Percentiles rank a stretch among this genome's conserved stretches.
These are phyloP conservation scores for Catharus fuscescens DNA, from an alignment of 2,113 vertebrate genomes.

Conservation along the genomic window DNA sequence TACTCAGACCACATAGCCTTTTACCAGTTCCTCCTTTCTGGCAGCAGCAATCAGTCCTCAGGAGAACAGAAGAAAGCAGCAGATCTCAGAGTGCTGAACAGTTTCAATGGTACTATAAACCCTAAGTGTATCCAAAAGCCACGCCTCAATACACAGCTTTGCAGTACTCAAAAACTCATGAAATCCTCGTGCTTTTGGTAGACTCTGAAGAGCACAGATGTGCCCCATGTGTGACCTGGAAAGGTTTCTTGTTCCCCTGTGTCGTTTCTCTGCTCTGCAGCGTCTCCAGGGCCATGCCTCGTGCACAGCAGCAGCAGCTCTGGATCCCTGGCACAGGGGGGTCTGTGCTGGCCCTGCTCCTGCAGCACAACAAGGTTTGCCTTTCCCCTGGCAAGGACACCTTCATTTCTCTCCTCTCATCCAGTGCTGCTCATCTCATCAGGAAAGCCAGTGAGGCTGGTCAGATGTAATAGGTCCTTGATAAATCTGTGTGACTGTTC, in stretches of 20 bases:
- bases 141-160: not conserved
- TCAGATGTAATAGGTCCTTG: not conserved
- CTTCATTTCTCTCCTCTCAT: not conserved
- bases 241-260: not conserved
- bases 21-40: conserved; percentile 4
- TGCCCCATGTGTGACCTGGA: not conserved
- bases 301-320: not conserved
- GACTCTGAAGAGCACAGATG: not conserved
- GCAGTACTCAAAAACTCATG: not conserved
- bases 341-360: not conserved
- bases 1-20: not conserved
- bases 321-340: rapidly evolving
- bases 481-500: not conserved
- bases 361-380: not conserved
- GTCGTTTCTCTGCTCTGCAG: not conserved
- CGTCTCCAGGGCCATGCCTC: not conserved
- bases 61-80: not conserved
- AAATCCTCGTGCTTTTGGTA: not conserved
- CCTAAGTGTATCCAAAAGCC: not conserved
- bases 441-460: not conserved
- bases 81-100: not conserved
- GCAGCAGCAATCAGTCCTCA: not conserved
- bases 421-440: not conserved
- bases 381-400: not conserved
- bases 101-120: not conserved